Evolutionary conservation across 2,888 invertebrate genomes (phyloP).

Genomic region (Mimas tiliae): DNA sequence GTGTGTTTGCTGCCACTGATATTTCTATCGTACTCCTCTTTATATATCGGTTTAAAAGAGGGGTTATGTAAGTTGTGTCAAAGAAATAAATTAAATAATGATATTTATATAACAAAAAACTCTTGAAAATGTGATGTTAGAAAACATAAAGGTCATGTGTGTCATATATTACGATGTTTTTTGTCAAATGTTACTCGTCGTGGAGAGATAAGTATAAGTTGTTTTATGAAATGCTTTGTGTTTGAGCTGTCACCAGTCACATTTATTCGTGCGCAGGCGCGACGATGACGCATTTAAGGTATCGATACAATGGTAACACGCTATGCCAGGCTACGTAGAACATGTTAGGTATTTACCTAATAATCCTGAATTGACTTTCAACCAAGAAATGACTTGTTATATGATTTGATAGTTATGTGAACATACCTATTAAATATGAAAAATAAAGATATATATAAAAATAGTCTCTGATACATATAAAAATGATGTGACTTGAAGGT

Average conservation of each 20-base stretch:
- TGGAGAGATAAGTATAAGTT: not conserved
- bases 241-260: slow-evolving; percentile 25
- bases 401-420: too few species aligned
- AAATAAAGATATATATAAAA: too few species aligned
- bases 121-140: not conserved
- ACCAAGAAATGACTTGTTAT: too few species aligned
- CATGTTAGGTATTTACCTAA: not conserved
- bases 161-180: slow-evolving; percentile 5
- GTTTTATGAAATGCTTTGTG: slow-evolving; percentile 24
- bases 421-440: too few species aligned
- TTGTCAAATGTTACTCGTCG: not conserved
- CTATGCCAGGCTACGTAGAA: not conserved
- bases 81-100: too few species aligned
- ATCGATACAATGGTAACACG: not conserved
- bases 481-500: too few species aligned
- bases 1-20: too few species aligned
- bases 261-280: slow-evolving; percentile 26
- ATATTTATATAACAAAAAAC: too few species aligned
- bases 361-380: not conserved
- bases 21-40: too few species aligned
- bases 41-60: too few species aligned
- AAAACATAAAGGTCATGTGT: not conserved
- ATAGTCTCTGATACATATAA: too few species aligned
- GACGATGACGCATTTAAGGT: slow-evolving; percentile 27
- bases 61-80: too few species aligned